Evolutionary conservation across 2,113 vertebrate species (phyloP).

Genomic region (Podarcis raffonei): DNA sequence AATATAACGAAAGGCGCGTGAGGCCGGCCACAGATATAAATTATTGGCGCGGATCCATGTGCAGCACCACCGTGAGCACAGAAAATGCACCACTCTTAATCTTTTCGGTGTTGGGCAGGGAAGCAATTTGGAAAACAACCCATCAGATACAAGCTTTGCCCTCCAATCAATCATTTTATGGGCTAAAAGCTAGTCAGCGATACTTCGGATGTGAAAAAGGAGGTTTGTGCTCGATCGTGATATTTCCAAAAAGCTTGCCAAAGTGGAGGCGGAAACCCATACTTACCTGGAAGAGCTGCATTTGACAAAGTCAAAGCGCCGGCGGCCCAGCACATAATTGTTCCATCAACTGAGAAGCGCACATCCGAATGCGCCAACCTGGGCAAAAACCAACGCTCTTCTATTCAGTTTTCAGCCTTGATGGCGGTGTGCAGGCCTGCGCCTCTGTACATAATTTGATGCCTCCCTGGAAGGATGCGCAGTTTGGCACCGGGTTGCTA

Average conservation of each 20-base stretch:
- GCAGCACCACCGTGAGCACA: background rate
- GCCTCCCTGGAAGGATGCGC: slow-evolving; percentile 72
- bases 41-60: slow-evolving; percentile 31
- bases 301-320: slow-evolving; percentile 47
- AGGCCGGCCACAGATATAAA: slow-evolving; percentile 30
- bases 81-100: too few species aligned
- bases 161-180: background rate
- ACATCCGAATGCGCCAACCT: slow-evolving; percentile 62
- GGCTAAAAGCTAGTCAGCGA: background rate
- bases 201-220: too few species aligned
- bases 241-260: background rate
- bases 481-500: slow-evolving; percentile 78
- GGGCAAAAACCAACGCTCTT: slow-evolving; percentile 67
- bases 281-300: slow-evolving; percentile 52
- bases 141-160: background rate
- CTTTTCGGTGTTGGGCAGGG: background rate
- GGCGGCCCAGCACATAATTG: slow-evolving; percentile 24
- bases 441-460: slow-evolving; percentile 66
- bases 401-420: slow-evolving; percentile 65
- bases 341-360: slow-evolving; percentile 41
- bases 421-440: slow-evolving; percentile 72
- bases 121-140: background rate
- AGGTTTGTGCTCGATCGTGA: background rate
- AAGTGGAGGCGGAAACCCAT: slow-evolving; percentile 7
- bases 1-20: slow-evolving; percentile 45